Base-by-base conservation (phyloP, 2,113 vertebrate species). In the Cyanocitta stelleri region DNA sequence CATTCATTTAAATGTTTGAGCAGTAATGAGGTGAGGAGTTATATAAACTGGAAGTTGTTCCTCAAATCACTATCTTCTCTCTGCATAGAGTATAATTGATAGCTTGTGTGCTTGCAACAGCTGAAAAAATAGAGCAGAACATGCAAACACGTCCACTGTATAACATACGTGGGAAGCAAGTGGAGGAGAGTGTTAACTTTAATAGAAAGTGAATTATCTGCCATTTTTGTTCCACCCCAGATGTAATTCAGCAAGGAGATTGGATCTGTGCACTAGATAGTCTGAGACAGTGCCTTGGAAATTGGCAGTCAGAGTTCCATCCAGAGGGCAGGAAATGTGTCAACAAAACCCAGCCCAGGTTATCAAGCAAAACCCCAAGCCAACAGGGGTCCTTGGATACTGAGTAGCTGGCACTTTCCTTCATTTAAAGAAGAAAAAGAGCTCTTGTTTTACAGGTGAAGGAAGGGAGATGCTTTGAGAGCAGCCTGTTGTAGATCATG, bases 121-220 rank as follows among this genome's bases (percentile, higher is more conserved):
- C 98, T 98, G 98, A 98, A 97, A 97, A 97, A 98, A 98, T 95
- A 98, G 75, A 90, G 72, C 83, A 81, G 92, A 86, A 95, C 95
- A 85, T 90, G 94, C 90, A 91, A 91, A 95, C 89, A 69, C 4
- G 0, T 77, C 85, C 89, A 52, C 92, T 85, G 88, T 95, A 35
- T 91, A 90, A 85, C 93, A 89, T 94, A 92, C 46, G 17, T 41
- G 86, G 91, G 96, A 96, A 97, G 97, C 41, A 71, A 94, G 87
- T 86, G 52, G 86, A 95, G 88, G 94, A 93, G 89, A 87, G 82
- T 56, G 90, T 95, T 93, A 92, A 88, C 93, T 95, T 85, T 82
- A 80, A 92, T 87, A 94, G 91, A 94, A 92, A 96, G 89, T 77
- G 83, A 84, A 92, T 85, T 95, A 81, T 89, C 88, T 92, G 77